These are phyloP conservation scores for Cromileptes altivelis DNA, from an alignment of 2,113 vertebrate genomes.

Conservation along the genomic window DNA sequence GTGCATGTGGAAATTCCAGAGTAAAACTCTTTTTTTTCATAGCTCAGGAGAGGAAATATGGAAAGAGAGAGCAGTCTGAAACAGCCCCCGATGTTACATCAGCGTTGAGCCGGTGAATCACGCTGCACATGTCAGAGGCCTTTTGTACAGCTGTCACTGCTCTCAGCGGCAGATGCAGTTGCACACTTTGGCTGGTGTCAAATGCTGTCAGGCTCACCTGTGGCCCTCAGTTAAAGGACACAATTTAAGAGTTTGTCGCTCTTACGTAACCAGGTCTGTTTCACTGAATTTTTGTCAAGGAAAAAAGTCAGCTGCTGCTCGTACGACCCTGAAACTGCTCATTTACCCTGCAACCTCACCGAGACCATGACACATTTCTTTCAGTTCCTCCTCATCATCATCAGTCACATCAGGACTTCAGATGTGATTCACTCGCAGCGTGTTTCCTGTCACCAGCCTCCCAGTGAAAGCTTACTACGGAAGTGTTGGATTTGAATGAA, in stretches of 20 bases:
- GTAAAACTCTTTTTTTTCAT: conserved; percentile 17
- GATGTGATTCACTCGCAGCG: conserved; percentile 16
- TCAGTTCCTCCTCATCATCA: conserved; percentile 11
- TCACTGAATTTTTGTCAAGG: neutral
- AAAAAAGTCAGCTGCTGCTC: neutral
- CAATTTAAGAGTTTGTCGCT: neutral
- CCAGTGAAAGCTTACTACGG: conserved; percentile 9
- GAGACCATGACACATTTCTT: neutral
- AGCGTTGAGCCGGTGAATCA: conserved; percentile 36
- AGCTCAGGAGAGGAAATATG: conserved; percentile 31
- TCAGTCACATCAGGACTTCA: conserved; percentile 13
- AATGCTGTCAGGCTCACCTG: conserved; percentile 72
- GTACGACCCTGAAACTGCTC: no score
- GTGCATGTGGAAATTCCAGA: conserved; percentile 41
- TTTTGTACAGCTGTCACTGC: conserved; percentile 72
- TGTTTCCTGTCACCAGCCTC: conserved; percentile 23
- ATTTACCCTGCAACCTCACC: neutral
- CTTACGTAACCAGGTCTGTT: neutral
- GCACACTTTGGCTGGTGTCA: conserved; percentile 50
- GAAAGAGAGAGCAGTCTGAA: conserved; percentile 43
- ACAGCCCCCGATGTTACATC: conserved; percentile 37
- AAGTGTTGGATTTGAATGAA: conserved; percentile 46
- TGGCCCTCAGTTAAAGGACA: conserved; percentile 49
- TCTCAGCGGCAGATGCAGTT: conserved; percentile 61
- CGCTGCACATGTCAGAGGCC: conserved; percentile 40